A percentile compares a stretch with the other conserved stretches of the same genome.
phyloP scores from a whole-genome alignment of 2,888 invertebrate species.

The Troides aeacus region DNA sequence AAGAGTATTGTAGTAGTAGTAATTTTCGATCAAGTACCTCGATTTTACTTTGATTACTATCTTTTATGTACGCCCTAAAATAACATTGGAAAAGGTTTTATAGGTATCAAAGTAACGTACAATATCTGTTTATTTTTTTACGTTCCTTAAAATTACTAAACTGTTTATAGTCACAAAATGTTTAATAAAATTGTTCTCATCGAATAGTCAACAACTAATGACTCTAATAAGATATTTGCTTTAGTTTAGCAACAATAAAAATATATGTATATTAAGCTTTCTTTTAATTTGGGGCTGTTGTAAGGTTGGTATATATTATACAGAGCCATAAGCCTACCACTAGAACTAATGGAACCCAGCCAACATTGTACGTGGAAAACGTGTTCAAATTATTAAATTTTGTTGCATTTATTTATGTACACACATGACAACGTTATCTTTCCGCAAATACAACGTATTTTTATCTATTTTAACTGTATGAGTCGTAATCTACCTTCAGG shows the following conservation, averaged over 20 bases:
- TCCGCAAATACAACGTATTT: neutral
- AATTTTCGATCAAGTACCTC: neutral
- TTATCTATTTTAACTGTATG: neutral
- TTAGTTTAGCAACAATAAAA: neutral
- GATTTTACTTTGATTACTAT: neutral
- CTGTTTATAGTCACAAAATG: too few relatives aligned
- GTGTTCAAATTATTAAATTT: conserved; percentile 22
- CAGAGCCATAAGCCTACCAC: neutral
- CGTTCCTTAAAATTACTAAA: too few relatives aligned
- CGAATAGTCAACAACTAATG: neutral
- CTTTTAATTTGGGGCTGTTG: neutral
- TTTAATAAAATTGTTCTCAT: neutral
- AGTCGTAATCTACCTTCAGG: neutral
- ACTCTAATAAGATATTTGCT: neutral
- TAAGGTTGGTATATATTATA: neutral
- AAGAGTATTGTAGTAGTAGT: neutral
- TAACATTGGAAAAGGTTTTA: neutral
- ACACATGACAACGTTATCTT: conserved; percentile 1
- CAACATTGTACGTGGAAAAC: conserved; percentile 13
- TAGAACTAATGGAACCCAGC: conserved; percentile 10
- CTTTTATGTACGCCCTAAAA: neutral
- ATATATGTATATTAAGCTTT: neutral
- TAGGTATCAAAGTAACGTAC: too few relatives aligned
- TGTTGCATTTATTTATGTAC: conserved; percentile 16
- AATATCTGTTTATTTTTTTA: too few relatives aligned